Evolutionary conservation across 2,888 invertebrate species (phyloP).

Genomic region (Nomada fabriciana): DNA sequence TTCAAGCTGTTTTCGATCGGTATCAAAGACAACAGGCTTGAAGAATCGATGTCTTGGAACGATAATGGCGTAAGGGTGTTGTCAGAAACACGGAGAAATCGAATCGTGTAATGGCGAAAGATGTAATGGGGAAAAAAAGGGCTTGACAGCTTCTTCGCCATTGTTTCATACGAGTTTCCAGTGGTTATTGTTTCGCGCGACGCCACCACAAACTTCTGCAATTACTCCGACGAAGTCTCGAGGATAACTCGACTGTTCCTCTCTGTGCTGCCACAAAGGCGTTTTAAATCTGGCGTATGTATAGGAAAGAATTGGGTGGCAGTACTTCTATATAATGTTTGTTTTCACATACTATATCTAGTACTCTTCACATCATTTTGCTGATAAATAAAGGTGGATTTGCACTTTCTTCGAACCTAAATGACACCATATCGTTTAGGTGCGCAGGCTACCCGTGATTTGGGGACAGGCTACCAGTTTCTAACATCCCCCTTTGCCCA

Average conservation of each 20-base stretch:
- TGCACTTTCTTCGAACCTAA: too few relatives aligned
- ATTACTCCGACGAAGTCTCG: conserved; percentile 56
- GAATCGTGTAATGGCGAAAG: conserved; percentile 22
- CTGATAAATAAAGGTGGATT: too few relatives aligned
- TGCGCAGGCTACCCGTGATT: too few relatives aligned
- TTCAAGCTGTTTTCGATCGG: conserved; percentile 9
- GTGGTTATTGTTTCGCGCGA: conserved; percentile 70
- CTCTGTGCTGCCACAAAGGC: conserved; percentile 38
- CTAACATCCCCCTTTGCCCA: too few relatives aligned
- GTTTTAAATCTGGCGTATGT: conserved; percentile 1
- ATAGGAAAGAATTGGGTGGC: too few relatives aligned
- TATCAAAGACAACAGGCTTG: conserved; percentile 40
- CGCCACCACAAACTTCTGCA: conserved; percentile 69
- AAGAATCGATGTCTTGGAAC: conserved; percentile 52
- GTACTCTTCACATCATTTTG: neutral
- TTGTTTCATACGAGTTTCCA: conserved; percentile 71
- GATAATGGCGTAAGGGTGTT: conserved; percentile 57
- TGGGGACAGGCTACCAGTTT: too few relatives aligned
- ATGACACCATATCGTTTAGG: too few relatives aligned
- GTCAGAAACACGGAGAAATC: conserved; percentile 50
- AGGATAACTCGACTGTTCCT: conserved; percentile 25
- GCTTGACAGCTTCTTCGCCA: conserved; percentile 56
- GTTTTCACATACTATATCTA: neutral
- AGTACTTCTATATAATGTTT: too few relatives aligned
- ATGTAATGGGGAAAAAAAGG: too few relatives aligned